Evolutionary conservation across 2,113 vertebrate genomes (phyloP), one percentile per base, ranked within the genome.

Genomic region (Pleuronectes platessa): DNA sequence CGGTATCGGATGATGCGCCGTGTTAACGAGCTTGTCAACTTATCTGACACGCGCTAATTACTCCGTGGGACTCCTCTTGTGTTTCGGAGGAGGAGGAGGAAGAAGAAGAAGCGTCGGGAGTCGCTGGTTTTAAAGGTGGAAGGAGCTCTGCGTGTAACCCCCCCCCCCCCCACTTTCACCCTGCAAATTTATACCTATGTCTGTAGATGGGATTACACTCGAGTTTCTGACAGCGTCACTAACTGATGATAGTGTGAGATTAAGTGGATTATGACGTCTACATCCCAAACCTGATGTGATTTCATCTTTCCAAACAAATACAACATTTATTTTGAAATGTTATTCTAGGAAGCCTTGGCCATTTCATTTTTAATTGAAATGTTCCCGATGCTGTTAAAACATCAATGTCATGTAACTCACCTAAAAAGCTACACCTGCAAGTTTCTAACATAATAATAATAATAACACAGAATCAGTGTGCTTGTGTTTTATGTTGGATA

Each of bases 21-120:
- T 79, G 87, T 92, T 95, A 94, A 94, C 82, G 54, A 93, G 93
- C 92, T 90, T 89, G 88, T 93, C 92, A 92, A 90, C 88, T 93
- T 94, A 94, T 89, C 88, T 88, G 85, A 89, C 89, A 74, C 83
- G 47, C 74, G 85, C 85, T 93, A 94, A 94, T 93, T 93, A 92
- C 83, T 89, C 79, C 14, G 53, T 49, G 78, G 83, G 86, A 85
- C 81, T 88, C 82, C 68, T 89, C 78, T 51, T 85, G 76, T 55
- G 81, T 76, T 82, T 35, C 18, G 64, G 70, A 65, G 61, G 67
- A 54, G 76, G 56, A 31, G 51, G 67, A 37, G 42, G 76, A 42
- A 13, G 76, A 42, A 13, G 76, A 35, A 13, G 54, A 45, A 49
- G 47, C 47, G 6, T 18, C 63, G 21, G 15, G 47, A 78, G 55